Base-by-base conservation (phyloP, 2,888 invertebrate species). In the Nomada lathburiana region DNA sequence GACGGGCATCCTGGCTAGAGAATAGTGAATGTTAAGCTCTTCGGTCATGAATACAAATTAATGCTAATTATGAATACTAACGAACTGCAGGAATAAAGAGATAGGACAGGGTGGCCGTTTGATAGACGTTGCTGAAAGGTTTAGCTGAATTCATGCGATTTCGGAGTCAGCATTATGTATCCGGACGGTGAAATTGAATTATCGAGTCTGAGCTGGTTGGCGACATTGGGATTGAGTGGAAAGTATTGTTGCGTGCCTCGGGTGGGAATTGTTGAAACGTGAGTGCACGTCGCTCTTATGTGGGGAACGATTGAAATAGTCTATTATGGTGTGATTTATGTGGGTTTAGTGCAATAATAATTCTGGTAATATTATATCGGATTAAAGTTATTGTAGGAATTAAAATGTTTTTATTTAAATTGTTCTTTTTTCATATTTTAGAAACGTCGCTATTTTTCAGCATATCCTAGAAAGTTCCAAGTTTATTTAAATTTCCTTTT, bases 51-150 rank as follows among this genome's bases (percentile, higher is more conserved):
- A 82, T 82, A 74, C 74, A 47, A 76, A 76, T 77, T 64, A 77
- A 80, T 76, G 79, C 55, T 76, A 80, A 80, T 82, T 71, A 76
- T 57, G 74, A 67, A 72, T 76, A 72, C 47, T 69, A 82, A 84
- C 67, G 68, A 74, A 65, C 44, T 42, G 23, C 26, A 4, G 23
- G 59, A 20, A 7, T 7, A 2, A 10, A 20, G 7, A 23, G 26
- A 4, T 18, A 23, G 64, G 3, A 3, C 23, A 0, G 9, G 18
- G 18, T 20, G 13, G 20, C 20, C 20, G 53, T 62, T 55, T n/a
- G 55, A 59, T 74, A 70, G 47, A 47, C 47, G 11, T 47, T 13
- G 47, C 47, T 47, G 47, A 47, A 16, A 60, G 63, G 62, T 76
- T 65, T 55, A 16, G 57, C 70, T 57, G 73, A 52, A 53, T 59